Conservation (phyloP, 2,888 invertebrate genomes). For the Drosophila histrio region DNA sequence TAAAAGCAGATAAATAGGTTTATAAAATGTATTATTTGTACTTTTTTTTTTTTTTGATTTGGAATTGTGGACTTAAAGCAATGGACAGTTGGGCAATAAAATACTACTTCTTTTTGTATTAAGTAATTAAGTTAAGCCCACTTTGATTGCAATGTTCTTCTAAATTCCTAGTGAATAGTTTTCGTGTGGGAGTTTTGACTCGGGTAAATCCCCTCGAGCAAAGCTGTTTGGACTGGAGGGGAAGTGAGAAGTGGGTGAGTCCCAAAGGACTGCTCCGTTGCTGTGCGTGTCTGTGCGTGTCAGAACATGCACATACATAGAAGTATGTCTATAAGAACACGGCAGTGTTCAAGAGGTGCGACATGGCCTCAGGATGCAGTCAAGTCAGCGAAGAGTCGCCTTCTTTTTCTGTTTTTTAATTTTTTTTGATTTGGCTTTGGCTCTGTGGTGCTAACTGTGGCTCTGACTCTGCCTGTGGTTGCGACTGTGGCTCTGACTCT, state of each 20-base stretch:
- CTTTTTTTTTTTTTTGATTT: not conserved
- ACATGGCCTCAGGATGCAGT: slow-evolving; percentile 35
- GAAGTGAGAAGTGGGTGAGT: not conserved
- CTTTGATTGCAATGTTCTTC: not conserved
- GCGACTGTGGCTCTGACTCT: slow-evolving; percentile 8
- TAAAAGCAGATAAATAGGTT: no score
- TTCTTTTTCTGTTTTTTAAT: not conserved
- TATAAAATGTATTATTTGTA: not conserved
- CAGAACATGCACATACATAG: not conserved
- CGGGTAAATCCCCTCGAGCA: not conserved
- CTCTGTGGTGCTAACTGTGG: slow-evolving; percentile 17
- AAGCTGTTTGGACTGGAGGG: not conserved
- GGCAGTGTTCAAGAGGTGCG: slow-evolving; percentile 35
- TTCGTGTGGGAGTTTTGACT: not conserved
- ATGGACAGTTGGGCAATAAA: no score
- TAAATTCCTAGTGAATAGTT: not conserved
- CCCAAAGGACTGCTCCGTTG: slow-evolving; percentile 4
- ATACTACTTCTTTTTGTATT: no score
- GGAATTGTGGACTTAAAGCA: not conserved
- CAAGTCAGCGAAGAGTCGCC: slow-evolving; percentile 11
- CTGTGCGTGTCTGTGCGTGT: slow-evolving; percentile 39
- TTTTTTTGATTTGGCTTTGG: slow-evolving; percentile 3
- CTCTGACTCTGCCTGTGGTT: not conserved
- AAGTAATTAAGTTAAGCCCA: not conserved
- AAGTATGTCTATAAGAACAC: slow-evolving; percentile 12